These are phyloP conservation scores for Drosophila kambysellisi DNA, from an alignment of 2,888 invertebrate species.

Conservation along the genomic window DNA sequence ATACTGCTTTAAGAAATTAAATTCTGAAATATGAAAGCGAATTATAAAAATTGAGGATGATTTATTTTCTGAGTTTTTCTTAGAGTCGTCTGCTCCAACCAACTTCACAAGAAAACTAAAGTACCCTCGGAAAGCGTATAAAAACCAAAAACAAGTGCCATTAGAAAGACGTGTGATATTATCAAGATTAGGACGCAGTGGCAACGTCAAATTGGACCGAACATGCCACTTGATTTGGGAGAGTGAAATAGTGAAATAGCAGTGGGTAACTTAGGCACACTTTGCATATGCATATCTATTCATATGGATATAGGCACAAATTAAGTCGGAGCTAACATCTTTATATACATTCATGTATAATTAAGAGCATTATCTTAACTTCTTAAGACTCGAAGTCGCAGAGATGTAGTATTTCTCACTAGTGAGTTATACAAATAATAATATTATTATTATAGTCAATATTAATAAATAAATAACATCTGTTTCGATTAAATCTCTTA, in stretches of 20 bases:
- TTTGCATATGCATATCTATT: neutral
- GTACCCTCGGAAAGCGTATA: neutral
- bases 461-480: neutral
- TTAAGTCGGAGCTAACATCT: neutral
- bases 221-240: constrained; percentile 14
- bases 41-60: fast-evolving
- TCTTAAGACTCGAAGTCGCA: neutral
- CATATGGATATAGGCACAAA: neutral
- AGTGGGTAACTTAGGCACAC: neutral
- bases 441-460: too few species aligned
- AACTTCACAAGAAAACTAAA: neutral
- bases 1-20: neutral
- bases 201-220: constrained; percentile 50
- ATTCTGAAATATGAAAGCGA: neutral
- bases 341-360: neutral
- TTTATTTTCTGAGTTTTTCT: neutral
- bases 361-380: neutral
- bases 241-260: neutral
- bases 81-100: neutral
- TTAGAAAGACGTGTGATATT: constrained; percentile 54
- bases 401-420: neutral
- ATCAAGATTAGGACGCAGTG: constrained; percentile 52
- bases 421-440: neutral
- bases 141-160: constrained; percentile 38
- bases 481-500: neutral